Percentiles rank a stretch among this genome's conserved stretches.
phyloP scores from a whole-genome alignment of 2,113 vertebrate species.

The Chlorodrepanis virens region DNA sequence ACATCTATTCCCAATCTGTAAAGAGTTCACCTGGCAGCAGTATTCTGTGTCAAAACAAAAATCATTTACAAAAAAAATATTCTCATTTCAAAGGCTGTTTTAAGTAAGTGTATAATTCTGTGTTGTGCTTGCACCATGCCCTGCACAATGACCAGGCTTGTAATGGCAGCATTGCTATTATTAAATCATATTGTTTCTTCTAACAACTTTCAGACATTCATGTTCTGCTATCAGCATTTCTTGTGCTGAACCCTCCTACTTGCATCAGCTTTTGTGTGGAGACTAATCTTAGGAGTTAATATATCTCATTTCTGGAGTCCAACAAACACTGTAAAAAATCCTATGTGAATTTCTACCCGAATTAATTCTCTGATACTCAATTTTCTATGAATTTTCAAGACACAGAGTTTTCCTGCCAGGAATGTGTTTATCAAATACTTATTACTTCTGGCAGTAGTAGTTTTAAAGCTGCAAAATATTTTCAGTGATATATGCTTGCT shows the following conservation, averaged over 20 bases:
- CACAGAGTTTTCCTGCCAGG: background rate
- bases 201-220: background rate
- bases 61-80: background rate
- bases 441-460: background rate
- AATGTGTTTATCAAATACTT: background rate
- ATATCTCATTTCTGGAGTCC: background rate
- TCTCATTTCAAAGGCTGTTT: background rate
- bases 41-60: background rate
- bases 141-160: background rate
- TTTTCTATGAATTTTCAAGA: background rate
- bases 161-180: background rate
- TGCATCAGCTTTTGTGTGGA: background rate
- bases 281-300: background rate
- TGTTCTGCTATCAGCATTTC: background rate
- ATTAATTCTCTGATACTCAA: background rate
- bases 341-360: background rate
- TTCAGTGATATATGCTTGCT: background rate
- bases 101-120: background rate
- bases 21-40: background rate
- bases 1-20: background rate
- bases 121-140: fast-evolving
- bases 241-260: background rate
- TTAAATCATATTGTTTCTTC: background rate
- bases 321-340: background rate
- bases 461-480: background rate